Conservation (phyloP, 2,797 vertebrate genomes). For the Malacoraja senta region DNA sequence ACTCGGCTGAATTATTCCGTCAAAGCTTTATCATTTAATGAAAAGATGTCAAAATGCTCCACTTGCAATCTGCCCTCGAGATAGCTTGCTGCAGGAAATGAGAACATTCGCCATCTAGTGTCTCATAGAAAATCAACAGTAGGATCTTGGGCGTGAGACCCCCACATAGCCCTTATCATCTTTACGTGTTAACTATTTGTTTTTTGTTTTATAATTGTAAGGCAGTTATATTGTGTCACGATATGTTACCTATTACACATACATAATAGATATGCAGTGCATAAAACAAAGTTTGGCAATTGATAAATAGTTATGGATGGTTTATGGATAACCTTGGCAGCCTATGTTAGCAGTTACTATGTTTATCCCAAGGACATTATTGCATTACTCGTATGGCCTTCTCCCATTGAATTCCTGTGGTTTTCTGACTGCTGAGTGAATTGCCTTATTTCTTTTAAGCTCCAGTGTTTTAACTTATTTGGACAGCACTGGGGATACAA, state of each 20-base stretch:
- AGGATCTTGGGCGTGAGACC: background rate
- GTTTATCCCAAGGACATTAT: background rate
- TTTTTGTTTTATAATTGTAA: background rate
- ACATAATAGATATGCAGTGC: background rate
- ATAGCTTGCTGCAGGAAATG: background rate
- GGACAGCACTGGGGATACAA: background rate
- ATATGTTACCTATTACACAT: background rate
- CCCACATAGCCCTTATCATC: background rate
- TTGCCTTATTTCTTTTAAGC: background rate
- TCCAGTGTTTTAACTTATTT: slow-evolving; percentile 15
- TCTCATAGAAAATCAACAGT: background rate
- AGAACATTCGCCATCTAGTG: slow-evolving; percentile 2
- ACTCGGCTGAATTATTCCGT: background rate
- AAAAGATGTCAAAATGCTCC: background rate
- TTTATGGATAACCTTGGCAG: background rate
- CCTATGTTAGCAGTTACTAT: background rate
- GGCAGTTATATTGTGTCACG: background rate
- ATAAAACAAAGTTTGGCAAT: background rate
- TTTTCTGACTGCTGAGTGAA: background rate
- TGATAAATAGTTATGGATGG: background rate
- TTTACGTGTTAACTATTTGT: background rate
- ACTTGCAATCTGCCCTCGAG: background rate
- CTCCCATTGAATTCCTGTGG: slow-evolving; percentile 25
- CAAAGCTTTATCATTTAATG: background rate
- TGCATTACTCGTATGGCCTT: background rate